Evolutionary conservation across 2,797 vertebrate genomes (phyloP), one percentile per base, ranked within the genome.

Genomic region (Cossypha heuglini): DNA sequence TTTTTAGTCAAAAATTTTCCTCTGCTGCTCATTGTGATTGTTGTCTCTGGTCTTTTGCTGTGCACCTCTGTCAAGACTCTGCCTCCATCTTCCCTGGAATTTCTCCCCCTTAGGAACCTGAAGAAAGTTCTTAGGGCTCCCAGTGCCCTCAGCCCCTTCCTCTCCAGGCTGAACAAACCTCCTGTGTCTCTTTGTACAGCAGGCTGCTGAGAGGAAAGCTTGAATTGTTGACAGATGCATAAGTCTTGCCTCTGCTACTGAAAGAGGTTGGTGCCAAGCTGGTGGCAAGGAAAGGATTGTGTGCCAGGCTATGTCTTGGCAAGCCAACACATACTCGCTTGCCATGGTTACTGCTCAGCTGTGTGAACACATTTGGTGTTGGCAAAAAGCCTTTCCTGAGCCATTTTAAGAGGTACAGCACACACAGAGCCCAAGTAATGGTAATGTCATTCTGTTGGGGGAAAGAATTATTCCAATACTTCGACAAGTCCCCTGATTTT

Each of bases 321-420:
- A 90, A 86, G 52, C 38, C 6, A 6, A 91, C 76, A 66, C 48
- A 14, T 13, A 12, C 5, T 83, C 20, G 4, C 76, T 84, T 88
- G 85, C 93, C 82, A 49, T 78, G 63, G 86, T 86, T 93, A 72
- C 82, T 73, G 74, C 69, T 92, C 62, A 86, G 72, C 68, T 73
- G 51, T 45, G 28, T 66, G 55, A 92, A 85, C 73, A 88, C 51
- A 81, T 84, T 88, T 83, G 42, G 43, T 64, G 42, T 33, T 84
- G 82, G 79, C 91, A 86, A 57, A 93, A 91, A 88, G 49, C 82
- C 82, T 79, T 84, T 88, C 93, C 82, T 28, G 82, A 91, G 85
- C 89, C 63, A 7, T 6, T 15, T 76, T 69, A 86, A 79, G 88
- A 90, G 49, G 48, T 73, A 9, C 64, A 82, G 85, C 55, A 16